Conservation (phyloP, 2,113 vertebrate species). For the Phrynosoma platyrhinos region DNA sequence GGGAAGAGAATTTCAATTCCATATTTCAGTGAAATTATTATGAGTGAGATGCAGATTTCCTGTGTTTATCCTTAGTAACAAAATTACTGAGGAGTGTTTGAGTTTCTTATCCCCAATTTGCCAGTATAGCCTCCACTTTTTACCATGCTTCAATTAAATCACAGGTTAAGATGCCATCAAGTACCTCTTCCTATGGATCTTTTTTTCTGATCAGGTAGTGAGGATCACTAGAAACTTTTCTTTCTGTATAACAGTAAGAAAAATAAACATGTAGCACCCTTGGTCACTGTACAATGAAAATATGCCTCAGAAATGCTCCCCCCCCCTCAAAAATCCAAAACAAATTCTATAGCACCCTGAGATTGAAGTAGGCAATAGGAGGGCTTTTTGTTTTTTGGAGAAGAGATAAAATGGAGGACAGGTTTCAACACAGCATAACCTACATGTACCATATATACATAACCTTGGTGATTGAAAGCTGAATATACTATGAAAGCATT, state of each 20-base stretch:
- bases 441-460: background rate
- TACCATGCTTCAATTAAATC: background rate
- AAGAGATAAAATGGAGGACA: too few relatives aligned
- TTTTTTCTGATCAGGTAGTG: background rate
- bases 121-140: background rate
- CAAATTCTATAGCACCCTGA: background rate
- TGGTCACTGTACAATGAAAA: background rate
- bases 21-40: background rate
- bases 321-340: background rate
- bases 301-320: background rate
- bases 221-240: background rate
- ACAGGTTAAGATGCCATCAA: too few relatives aligned
- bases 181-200: too few relatives aligned
- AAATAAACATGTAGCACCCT: background rate
- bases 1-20: background rate
- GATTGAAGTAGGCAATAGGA: too few relatives aligned
- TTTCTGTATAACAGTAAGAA: background rate
- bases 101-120: background rate
- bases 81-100: background rate
- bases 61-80: background rate
- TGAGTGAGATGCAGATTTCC: background rate
- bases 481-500: background rate
- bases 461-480: background rate
- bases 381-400: too few relatives aligned
- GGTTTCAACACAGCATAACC: too few relatives aligned